A percentile compares a stretch with the other conserved stretches of the same genome.
phyloP scores from a whole-genome alignment of 1,140 invertebrate species.

The Diachasmimorpha longicaudata region DNA sequence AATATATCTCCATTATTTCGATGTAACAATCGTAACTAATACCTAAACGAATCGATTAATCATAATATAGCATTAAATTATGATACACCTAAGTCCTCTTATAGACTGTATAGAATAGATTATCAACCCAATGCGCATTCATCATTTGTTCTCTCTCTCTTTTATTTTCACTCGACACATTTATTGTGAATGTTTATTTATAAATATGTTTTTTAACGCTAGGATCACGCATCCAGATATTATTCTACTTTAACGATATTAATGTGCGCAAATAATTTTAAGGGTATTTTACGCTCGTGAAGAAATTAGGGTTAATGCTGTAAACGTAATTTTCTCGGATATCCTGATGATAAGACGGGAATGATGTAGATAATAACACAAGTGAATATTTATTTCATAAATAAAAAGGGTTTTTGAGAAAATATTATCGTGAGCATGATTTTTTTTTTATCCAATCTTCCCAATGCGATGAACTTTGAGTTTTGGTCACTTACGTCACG shows the following conservation, averaged over 20 bases:
- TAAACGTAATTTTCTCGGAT: neutral
- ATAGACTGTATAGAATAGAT: conserved; percentile 9
- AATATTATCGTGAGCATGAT: neutral
- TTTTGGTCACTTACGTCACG: neutral
- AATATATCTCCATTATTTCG: neutral
- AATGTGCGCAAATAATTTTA: neutral
- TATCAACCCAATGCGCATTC: neutral
- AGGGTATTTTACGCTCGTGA: neutral
- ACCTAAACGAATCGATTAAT: neutral
- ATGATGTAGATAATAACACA: neutral
- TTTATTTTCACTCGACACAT: neutral
- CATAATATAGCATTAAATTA: neutral
- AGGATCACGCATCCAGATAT: neutral
- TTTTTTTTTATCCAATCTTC: neutral
- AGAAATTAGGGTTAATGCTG: neutral
- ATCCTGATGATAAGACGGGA: neutral
- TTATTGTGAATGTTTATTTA: conserved; percentile 2
- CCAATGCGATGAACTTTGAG: neutral
- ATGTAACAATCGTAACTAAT: neutral
- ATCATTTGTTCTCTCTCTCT: neutral
- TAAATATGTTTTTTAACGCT: neutral
- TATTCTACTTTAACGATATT: neutral
- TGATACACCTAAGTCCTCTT: neutral
- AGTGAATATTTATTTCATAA: neutral
- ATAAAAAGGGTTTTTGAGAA: neutral